Base-by-base conservation (phyloP, 2,888 invertebrate genomes). In the Sipha maydis region DNA sequence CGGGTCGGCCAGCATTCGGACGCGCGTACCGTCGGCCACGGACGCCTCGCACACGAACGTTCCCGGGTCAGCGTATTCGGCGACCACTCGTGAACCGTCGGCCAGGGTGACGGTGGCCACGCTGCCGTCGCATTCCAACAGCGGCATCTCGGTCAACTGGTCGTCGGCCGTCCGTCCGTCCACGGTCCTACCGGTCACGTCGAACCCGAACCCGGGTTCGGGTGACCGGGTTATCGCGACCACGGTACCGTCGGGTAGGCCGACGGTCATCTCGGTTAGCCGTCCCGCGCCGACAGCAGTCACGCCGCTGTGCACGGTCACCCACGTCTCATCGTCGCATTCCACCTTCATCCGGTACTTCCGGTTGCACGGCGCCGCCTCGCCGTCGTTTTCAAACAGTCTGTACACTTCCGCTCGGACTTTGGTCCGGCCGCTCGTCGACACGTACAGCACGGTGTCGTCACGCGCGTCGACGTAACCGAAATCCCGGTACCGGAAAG, bases 1-100 rank as follows among this genome's bases (percentile, higher is more conserved):
- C 1, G 69, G n/a, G 3, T 0, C 19, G n/a, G 41, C 5, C 19
- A 34, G n/a, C 31, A 38, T 34, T n/a, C 78, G 34, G 2, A 85
- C 19, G 8, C 25, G 21, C 0, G 85, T 19, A 25, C 85, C 85
- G 34, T 85, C 85, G 3, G 78, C 69, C 78, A 85, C 21, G 34
- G 19, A 19, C 1, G 34, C 54, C n/a, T 34, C 69, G 31, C 85
- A 85, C 19, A 78, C 71, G 14, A 28, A 31, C 31, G 14, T 0
- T 28, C 3, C 28, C 28, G 31, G 11, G 28, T 14, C 25, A 2
- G 34, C 77, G 54, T n/a, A 85, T 3, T 85, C 28, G 0, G 34
- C 54, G 31, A n/a, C 21, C 0, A 34, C 54, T 2, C 69, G n/a
- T 3, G 77, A 69, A 3, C 77, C 77, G n/a, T 78, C 69, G 5